phyloP scores from a whole-genome alignment of 2,888 invertebrate species.

The Rugalucina vietnamica region DNA sequence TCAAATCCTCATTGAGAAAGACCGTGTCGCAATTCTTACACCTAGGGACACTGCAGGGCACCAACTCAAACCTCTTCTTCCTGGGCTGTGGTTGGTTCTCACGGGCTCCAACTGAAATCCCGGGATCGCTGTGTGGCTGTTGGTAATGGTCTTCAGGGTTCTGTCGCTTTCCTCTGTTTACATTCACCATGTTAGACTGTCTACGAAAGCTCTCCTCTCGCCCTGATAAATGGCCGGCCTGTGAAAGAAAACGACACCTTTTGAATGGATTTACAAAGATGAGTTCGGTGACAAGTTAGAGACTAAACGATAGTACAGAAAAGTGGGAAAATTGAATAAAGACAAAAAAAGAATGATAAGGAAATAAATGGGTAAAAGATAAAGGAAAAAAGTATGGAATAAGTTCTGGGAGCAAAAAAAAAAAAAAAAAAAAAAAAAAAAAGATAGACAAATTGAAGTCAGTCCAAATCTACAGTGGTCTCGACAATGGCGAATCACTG shows the following conservation, averaged over 20 bases:
- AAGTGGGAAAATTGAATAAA: not conserved
- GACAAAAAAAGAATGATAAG: not conserved
- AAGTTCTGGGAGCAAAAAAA: not conserved
- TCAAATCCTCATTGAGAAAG: not conserved
- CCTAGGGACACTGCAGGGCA: not conserved
- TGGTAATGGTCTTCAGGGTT: not conserved
- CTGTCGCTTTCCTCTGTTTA: not conserved
- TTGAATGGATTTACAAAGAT: no score
- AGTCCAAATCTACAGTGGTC: no score
- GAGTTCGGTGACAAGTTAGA: no score
- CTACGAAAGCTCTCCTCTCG: not conserved
- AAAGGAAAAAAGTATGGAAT: not conserved
- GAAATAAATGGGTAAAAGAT: not conserved
- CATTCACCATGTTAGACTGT: not conserved
- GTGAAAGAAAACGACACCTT: no score
- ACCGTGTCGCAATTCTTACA: conserved; percentile 20
- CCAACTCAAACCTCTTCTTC: not conserved
- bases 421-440: no score
- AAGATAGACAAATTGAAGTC: no score
- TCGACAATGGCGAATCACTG: no score
- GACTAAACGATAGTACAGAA: not conserved
- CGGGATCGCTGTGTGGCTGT: not conserved
- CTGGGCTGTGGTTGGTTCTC: not conserved
- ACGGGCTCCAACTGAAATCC: not conserved
- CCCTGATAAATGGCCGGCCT: not conserved